Evolutionary conservation across 2,888 invertebrate species (phyloP).

Genomic region (Sclerodermus sp.): DNA sequence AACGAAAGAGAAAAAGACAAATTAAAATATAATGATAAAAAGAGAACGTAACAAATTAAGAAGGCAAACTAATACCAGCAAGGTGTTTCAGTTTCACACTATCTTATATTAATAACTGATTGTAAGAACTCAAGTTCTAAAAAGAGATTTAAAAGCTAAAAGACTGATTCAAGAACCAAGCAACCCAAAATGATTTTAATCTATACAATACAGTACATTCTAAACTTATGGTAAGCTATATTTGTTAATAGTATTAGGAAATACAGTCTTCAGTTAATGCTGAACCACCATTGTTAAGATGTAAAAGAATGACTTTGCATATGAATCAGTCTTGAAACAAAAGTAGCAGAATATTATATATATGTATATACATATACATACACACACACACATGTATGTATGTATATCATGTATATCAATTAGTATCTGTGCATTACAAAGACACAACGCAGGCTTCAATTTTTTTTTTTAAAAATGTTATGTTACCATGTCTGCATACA

Average conservation of each 20-base stretch:
- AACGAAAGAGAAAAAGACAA: no score
- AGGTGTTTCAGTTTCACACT: slow-evolving; percentile 4
- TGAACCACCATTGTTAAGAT: no score
- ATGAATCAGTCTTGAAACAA: slow-evolving; percentile 4
- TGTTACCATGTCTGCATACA: slow-evolving; percentile 94
- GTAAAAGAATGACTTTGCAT: background rate
- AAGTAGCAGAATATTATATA: background rate
- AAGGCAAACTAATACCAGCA: slow-evolving; percentile 9
- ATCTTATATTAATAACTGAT: background rate
- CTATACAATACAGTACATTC: background rate
- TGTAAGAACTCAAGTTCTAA: background rate
- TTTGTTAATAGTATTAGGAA: background rate
- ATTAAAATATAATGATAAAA: background rate
- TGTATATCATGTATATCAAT: background rate
- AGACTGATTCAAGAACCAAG: slow-evolving; percentile 1
- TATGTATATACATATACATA: background rate
- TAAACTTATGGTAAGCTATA: background rate
- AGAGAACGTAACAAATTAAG: background rate
- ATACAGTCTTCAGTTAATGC: no score
- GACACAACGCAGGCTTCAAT: slow-evolving; percentile 25
- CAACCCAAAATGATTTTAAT: background rate
- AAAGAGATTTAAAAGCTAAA: background rate
- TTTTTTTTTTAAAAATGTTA: slow-evolving; percentile 27
- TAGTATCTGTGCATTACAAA: slow-evolving; percentile 26
- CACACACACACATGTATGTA: background rate